These are phyloP conservation scores for Atopsyche davidsoni DNA, from an alignment of 1,140 invertebrate species.

Conservation along the genomic window DNA sequence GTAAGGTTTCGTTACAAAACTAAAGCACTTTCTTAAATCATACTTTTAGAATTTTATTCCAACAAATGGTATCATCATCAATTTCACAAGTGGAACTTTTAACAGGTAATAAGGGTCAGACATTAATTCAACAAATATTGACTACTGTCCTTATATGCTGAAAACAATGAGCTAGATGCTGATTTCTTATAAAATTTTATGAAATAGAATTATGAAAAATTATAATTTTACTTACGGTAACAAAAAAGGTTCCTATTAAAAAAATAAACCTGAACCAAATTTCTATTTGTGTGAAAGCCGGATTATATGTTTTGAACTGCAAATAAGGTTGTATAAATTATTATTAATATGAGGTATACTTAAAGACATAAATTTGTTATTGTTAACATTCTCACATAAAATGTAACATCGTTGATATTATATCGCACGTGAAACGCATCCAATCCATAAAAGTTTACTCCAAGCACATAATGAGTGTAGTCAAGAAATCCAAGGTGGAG, in stretches of 20 bases:
- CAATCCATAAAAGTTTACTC: conserved; percentile 76
- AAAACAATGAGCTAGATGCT: too few species aligned
- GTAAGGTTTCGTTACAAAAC: conserved; percentile 12
- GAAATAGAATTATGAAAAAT: too few species aligned
- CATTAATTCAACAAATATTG: too few species aligned
- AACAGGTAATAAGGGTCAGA: too few species aligned
- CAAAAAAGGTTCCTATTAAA: conserved; percentile 76
- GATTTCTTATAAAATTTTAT: too few species aligned
- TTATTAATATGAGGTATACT: conserved; percentile 4
- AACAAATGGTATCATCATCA: too few species aligned
- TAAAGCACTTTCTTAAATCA: conserved; percentile 3
- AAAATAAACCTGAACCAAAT: conserved; percentile 96
- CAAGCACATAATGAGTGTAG: conserved; percentile 82
- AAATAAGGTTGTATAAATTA: too few species aligned
- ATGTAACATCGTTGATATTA: conserved; percentile 75
- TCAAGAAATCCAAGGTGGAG: conserved; percentile 87
- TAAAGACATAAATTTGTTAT: too few species aligned
- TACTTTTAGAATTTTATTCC: too few species aligned
- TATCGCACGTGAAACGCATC: conserved; percentile 79
- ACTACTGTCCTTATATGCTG: too few species aligned
- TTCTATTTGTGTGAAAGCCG: conserved; percentile 91
- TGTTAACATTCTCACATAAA: conserved; percentile 90
- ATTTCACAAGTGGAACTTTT: too few species aligned
- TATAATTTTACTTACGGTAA: conserved; percentile 67
- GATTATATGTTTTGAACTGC: conserved; percentile 94